Evolutionary conservation across 2,888 invertebrate genomes (phyloP).

Genomic region (Lapara coniferarum): DNA sequence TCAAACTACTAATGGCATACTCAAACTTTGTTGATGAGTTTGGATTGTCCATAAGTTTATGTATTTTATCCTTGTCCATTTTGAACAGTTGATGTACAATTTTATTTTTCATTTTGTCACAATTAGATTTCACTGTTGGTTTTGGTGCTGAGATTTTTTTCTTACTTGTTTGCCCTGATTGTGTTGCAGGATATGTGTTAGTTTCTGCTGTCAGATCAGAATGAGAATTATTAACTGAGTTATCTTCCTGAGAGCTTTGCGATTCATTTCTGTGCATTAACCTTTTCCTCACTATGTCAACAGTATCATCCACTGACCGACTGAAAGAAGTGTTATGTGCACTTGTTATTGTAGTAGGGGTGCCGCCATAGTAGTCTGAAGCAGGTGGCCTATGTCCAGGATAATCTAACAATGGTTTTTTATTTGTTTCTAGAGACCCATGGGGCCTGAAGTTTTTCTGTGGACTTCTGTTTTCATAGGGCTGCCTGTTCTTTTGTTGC

Average conservation of each 20-base stretch:
- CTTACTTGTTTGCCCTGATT: constrained; percentile 57
- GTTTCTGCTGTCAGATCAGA: neutral
- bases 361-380: constrained; percentile 73
- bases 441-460: constrained; percentile 47
- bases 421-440: constrained; percentile 51
- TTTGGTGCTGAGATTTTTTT: constrained; percentile 56
- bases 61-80: constrained; percentile 79
- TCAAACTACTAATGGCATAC: constrained; percentile 77
- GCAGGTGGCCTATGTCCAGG: constrained; percentile 74
- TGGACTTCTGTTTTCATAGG: constrained; percentile 50
- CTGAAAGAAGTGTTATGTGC: constrained; percentile 69
- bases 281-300: constrained; percentile 70
- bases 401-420: constrained; percentile 53
- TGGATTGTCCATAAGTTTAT: constrained; percentile 78
- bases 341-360: constrained; percentile 56
- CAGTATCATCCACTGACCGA: constrained; percentile 74
- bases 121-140: constrained; percentile 59
- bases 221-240: neutral
- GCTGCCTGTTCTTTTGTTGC: constrained; percentile 45
- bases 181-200: constrained; percentile 28
- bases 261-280: constrained; percentile 67
- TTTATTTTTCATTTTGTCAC: constrained; percentile 76
- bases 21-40: constrained; percentile 80
- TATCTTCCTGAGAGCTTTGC: constrained; percentile 44
- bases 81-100: constrained; percentile 79